Evolutionary conservation across 2,797 vertebrate species (phyloP).

Genomic region (Allobates femoralis): DNA sequence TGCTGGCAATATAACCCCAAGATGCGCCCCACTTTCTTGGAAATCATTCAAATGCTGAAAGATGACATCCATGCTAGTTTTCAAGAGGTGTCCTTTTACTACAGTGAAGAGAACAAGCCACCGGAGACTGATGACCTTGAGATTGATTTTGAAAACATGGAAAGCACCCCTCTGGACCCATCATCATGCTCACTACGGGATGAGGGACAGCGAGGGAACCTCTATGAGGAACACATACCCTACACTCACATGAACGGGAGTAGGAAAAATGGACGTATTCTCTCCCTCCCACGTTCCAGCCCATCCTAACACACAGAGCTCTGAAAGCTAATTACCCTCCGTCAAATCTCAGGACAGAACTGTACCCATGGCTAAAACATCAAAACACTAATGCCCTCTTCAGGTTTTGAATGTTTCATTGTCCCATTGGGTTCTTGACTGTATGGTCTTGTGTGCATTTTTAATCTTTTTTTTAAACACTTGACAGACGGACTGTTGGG

Average conservation of each 20-base stretch:
- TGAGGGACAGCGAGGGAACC: constrained; percentile 86
- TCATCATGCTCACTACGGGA: constrained; percentile 89
- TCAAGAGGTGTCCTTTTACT: constrained; percentile 94
- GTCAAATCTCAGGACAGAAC: constrained; percentile 61
- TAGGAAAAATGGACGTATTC: constrained; percentile 94
- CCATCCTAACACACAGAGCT: constrained; percentile 88
- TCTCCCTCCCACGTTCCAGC: constrained; percentile 90
- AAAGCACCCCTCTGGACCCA: constrained; percentile 95
- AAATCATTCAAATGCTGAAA: constrained; percentile 94
- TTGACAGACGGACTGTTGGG: constrained; percentile 77
- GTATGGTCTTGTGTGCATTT: constrained; percentile 66
- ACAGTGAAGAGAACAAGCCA: constrained; percentile 96
- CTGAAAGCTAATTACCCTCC: constrained; percentile 63
- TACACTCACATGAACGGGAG: constrained; percentile 99
- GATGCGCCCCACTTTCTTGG: constrained; percentile 93
- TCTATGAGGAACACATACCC: constrained; percentile 91
- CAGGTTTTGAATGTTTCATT: constrained; percentile 60
- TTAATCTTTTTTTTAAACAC: constrained; percentile 68
- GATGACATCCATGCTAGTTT: constrained; percentile 92
- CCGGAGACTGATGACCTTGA: constrained; percentile 93
- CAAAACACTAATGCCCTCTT: constrained; percentile 50
- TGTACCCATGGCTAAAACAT: constrained; percentile 60
- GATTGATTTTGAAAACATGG: constrained; percentile 98
- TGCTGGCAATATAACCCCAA: constrained; percentile 99
- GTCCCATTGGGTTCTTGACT: constrained; percentile 44